Percentiles rank a stretch among this genome's conserved stretches.
These are phyloP conservation scores for Alcedo quadribrachys DNA, from an alignment of 2,797 vertebrate genomes.

Conservation along the genomic window DNA sequence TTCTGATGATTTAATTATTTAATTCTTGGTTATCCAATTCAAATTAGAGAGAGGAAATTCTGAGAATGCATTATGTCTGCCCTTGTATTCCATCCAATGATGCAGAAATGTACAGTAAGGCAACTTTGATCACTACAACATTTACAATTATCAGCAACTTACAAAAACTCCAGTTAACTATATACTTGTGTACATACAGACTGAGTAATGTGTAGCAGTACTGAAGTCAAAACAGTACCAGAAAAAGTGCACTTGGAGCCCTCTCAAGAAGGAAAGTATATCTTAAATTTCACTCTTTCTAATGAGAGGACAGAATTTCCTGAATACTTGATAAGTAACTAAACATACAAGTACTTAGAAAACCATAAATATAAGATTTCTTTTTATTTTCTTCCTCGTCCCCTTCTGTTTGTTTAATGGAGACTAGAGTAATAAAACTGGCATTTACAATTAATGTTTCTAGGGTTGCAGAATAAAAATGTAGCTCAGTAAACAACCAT, in stretches of 20 bases:
- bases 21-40: slow-evolving; percentile 2
- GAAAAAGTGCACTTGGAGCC: background rate
- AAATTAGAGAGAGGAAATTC: background rate
- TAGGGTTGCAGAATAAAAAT: slow-evolving; percentile 57
- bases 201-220: background rate
- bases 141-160: background rate
- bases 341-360: background rate
- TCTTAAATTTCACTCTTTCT: background rate
- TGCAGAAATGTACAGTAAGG: background rate
- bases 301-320: background rate
- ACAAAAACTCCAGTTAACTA: background rate
- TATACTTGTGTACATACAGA: background rate
- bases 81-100: background rate
- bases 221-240: background rate
- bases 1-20: slow-evolving; percentile 33
- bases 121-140: background rate
- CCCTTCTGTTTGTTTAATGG: background rate
- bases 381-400: background rate
- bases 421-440: slow-evolving; percentile 28
- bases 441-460: slow-evolving; percentile 34
- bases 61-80: background rate
- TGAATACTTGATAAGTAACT: background rate
- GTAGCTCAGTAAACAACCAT: slow-evolving; percentile 38
- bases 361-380: background rate
- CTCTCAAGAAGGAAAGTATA: background rate